These are phyloP conservation scores for Pyxicephalus adspersus DNA, from an alignment of 2,113 vertebrate species.

Conservation along the genomic window DNA sequence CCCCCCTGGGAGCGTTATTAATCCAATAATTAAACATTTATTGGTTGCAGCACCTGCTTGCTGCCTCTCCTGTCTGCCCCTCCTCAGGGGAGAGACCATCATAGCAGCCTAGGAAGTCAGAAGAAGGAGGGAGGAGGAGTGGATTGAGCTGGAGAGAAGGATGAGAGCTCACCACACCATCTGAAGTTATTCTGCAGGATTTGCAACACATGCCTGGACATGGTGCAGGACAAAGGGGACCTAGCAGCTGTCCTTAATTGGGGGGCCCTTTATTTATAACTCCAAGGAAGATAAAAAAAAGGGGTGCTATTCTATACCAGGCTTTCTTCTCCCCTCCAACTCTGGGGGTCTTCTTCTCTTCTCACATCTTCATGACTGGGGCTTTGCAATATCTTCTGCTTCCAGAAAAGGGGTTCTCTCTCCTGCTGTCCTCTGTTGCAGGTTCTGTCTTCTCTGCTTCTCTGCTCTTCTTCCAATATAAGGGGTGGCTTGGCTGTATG, in stretches of 20 bases:
- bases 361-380: not conserved
- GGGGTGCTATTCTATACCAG: not conserved
- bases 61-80: constrained; percentile 60
- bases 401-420: not conserved
- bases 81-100: constrained; percentile 64
- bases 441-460: not conserved
- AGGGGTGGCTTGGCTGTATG: not conserved
- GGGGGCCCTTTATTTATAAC: not conserved
- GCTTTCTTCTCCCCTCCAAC: not conserved
- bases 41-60: constrained; percentile 88
- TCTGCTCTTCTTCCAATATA: not conserved
- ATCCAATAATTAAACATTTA: constrained; percentile 91
- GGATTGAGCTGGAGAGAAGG: constrained; percentile 73
- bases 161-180: constrained; percentile 63
- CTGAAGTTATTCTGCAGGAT: constrained; percentile 57
- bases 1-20: constrained; percentile 82
- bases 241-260: not conserved
- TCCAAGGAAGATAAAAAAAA: no score
- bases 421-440: not conserved
- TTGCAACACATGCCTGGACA: constrained; percentile 62
- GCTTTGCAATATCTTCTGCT: not conserved
- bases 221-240: constrained; percentile 35
- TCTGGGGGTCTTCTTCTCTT: not conserved
- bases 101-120: constrained; percentile 64
- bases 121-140: constrained; percentile 67